Evolutionary conservation across 1,140 invertebrate species (phyloP), one percentile per base, ranked within the genome.

Genomic region (Drosophila tani): DNA sequence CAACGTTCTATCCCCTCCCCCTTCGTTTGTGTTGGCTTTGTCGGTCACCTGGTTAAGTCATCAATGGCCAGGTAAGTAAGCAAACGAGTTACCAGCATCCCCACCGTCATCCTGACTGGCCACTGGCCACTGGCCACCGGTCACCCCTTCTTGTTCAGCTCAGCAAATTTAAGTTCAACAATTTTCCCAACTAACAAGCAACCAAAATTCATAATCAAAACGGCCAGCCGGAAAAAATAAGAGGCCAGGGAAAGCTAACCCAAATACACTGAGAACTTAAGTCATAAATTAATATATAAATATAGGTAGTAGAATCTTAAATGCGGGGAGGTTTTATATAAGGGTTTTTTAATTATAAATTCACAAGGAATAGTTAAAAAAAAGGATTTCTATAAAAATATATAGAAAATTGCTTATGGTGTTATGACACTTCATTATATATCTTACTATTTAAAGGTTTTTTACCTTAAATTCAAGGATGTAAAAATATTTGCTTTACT

Each of bases 31-130:
- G 60, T 43, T 73, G 78, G 71, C 73, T 77, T 76, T 81, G 78
- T 81, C 46, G 79, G 79, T 81, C 79, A 81, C 79, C 73, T 81
- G 64, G 55, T 74, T 66, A 82, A 67, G 75, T 73, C 68, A 82
- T 74, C 80, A 82, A 82, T 81, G 74, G 75, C 63, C 74, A 58
- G 57, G 53, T 47, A 43, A 29, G 71, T 73, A 47, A 32, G 45
- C 69, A 63, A 41, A 32, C 24, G 47, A 38, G 45, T 29, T 46
- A 19, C 50, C 57, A 60, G 56, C 53, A 47, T 63, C 51, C 17
- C 41, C 27, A 27, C 21, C 14, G 2, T 9, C 27, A 0, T 46
- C 29, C 15, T n/a, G n/a, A 7, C 47, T 32, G 49, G 47, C 24
- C 49, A 2, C 24, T 35, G 17, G 17, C 12, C 32, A 5, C 32